Conservation (phyloP, 2,113 vertebrate species). For the Morone chrysops region DNA sequence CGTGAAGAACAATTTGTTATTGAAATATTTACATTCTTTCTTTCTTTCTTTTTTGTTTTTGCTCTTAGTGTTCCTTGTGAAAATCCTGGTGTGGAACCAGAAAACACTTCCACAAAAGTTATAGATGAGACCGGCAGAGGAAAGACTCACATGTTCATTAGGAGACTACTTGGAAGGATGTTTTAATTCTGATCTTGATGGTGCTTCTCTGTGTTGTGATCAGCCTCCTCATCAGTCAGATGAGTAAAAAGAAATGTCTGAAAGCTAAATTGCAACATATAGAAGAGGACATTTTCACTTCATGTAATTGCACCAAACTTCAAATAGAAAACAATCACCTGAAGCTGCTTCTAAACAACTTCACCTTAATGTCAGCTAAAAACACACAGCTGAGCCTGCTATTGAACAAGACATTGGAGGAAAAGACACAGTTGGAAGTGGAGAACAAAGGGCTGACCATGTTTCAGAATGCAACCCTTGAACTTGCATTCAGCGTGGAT, state of each 20-base stretch:
- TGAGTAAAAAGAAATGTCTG: neutral
- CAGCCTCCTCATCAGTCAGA: neutral
- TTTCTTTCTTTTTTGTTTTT: neutral
- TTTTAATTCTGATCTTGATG: neutral
- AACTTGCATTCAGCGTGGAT: too few relatives aligned
- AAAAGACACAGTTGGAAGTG: neutral
- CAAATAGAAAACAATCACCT: neutral
- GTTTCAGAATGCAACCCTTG: too few relatives aligned
- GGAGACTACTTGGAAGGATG: neutral
- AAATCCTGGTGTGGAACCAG: neutral
- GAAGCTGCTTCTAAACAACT: neutral
- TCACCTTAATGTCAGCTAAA: neutral
- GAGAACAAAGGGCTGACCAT: neutral
- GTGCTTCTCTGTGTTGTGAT: neutral
- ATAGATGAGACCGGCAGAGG: neutral
- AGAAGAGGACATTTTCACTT: neutral
- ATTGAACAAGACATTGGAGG: neutral
- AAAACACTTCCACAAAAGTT: neutral
- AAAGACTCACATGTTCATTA: neutral
- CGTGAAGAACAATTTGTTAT: neutral
- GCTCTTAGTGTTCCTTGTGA: neutral
- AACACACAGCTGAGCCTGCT: neutral
- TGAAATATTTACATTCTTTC: neutral
- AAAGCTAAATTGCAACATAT: neutral
- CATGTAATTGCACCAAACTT: neutral